Evolutionary conservation across 2,113 vertebrate genomes (phyloP), one percentile per base, ranked within the genome.

Genomic region (Rhegmatorhina hoffmannsi): DNA sequence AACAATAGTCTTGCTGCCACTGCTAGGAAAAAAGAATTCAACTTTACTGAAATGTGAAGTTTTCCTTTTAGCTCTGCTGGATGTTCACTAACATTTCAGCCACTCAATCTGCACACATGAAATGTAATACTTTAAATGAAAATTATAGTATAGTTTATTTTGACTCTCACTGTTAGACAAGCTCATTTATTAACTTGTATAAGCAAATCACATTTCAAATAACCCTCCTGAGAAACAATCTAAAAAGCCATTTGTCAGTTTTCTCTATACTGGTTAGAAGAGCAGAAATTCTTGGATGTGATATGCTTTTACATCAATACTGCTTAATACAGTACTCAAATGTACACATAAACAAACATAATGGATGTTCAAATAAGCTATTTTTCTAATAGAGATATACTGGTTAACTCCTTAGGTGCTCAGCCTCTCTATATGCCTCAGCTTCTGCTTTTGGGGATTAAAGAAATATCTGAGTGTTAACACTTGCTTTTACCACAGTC

Each of bases 1-100:
- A 70, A n/a, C 38, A 68, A 73, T 1, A 91, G 15, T 40, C 11
- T 36, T 75, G 6, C 76, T 95, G 53, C 23, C 52, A 78, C n/a
- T 59, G 44, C 52, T 34, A 72, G 50, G 7, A 91, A 84, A 50
- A 76, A 68, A 34, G 8, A 87, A 66, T 14, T 15, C 5, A 58
- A 68, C 63, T 87, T 68, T 23, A 93, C 11, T 87, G 63, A 91
- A 96, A 62, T 6, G 66, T 52, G 87, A 95, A 91, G 67, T 46
- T 67, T 91, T 68, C 1, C 50, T 79, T 88, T 95, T 95, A 95
- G 29, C 55, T 77, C 38, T 62, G 40, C 16, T 81, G 19, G 81
- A 83, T 9, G 10, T 81, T 67, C 55, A 77, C 47, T n/a, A 64
- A 84, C 44, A 75, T 72, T 95, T 91, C 67, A 92, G 43, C 16